Evolutionary conservation across 2,113 vertebrate genomes (phyloP).

Genomic region (Parotia lawesii): DNA sequence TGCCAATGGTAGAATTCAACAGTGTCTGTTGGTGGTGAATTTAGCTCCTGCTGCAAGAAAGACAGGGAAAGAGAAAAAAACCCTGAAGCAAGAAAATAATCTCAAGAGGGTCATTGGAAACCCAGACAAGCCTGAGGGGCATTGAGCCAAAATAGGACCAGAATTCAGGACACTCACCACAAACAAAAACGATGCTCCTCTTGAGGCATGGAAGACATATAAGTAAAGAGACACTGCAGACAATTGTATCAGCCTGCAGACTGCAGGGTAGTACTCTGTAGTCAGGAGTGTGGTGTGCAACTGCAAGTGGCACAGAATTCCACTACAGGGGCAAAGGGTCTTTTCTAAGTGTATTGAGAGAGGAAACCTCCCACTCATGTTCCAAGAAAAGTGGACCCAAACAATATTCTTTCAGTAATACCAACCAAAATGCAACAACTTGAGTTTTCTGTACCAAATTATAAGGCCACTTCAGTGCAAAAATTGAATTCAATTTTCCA

Average conservation of each 20-base stretch:
- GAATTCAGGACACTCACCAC: neutral
- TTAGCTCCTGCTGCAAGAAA: neutral
- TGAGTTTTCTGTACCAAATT: neutral
- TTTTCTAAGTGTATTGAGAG: neutral
- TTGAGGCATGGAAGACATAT: neutral
- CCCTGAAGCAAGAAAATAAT: neutral
- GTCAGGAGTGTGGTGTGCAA: neutral
- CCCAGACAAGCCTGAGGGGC: neutral
- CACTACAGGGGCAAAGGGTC: neutral
- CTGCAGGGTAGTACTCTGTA: neutral
- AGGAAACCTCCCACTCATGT: neutral
- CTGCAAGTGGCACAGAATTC: neutral
- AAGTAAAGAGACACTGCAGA: neutral
- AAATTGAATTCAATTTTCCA: neutral
- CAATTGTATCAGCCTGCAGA: neutral
- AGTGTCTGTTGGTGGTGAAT: neutral
- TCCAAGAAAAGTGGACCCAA: neutral
- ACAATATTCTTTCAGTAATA: neutral
- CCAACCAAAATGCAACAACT: neutral
- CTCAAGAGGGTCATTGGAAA: neutral
- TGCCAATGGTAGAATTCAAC: neutral
- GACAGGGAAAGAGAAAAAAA: neutral
- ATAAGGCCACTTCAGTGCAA: neutral
- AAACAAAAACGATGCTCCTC: neutral
- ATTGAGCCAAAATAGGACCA: fast-evolving